Evolutionary conservation across 2,888 invertebrate species (phyloP).

Genomic region (Pristionchus exspectatus): DNA sequence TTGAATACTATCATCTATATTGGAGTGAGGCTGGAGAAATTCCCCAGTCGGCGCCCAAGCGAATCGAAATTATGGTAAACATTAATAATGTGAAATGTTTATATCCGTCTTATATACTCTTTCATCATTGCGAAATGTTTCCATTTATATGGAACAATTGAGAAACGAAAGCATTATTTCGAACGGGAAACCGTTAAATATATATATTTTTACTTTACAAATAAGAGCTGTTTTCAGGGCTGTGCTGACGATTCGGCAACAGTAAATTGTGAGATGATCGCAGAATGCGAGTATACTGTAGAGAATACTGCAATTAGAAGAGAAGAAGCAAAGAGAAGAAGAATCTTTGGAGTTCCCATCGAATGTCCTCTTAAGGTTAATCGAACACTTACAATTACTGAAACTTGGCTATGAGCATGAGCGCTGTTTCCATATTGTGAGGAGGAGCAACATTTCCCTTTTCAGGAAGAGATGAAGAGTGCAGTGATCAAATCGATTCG

Average conservation of each 20-base stretch:
- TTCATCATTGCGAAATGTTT: no score
- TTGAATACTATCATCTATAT: conserved; percentile 44
- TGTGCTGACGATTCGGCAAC: not conserved
- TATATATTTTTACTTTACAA: not conserved
- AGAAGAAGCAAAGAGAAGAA: conserved; percentile 35
- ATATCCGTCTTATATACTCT: no score
- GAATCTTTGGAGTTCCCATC: conserved; percentile 32
- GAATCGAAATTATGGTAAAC: conserved; percentile 3
- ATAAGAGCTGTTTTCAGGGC: not conserved
- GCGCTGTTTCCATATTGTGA: not conserved
- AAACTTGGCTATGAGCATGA: not conserved
- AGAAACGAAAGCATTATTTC: not conserved
- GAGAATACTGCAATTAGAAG: conserved; percentile 35
- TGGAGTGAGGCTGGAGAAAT: conserved; percentile 45
- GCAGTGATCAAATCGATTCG: conserved; percentile 34
- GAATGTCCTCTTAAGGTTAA: conserved; percentile 7
- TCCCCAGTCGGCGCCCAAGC: conserved; percentile 11
- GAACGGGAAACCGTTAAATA: not conserved
- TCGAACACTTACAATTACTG: not conserved
- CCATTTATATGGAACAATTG: no score
- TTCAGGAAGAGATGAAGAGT: conserved; percentile 3
- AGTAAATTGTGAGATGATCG: conserved; percentile 9
- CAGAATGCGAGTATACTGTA: conserved; percentile 12
- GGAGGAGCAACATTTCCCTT: not conserved
- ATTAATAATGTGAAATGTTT: no score